Evolutionary conservation across 2,888 invertebrate species (phyloP), one percentile per base, ranked within the genome.

Genomic region (Troides helena): DNA sequence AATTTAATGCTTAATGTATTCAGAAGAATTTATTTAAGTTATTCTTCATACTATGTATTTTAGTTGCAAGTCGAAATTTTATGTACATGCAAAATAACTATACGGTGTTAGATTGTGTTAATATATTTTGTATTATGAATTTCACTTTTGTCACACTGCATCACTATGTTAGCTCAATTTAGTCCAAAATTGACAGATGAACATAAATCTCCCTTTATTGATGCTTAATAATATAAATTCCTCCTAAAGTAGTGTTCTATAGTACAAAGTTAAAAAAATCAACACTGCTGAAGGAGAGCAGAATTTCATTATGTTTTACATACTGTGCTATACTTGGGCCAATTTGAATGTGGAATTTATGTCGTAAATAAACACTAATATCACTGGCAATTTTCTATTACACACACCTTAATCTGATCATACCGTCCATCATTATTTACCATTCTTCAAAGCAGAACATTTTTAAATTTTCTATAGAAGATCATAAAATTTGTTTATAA

Each of bases 1-100:
- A 76, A 71, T 75, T 77, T 76, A 74, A 77, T 76, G 77, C 76
- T 74, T 75, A 78, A 77, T 78, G 75, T 78, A 78, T 78, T 80
- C 78, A 78, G 74, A 80, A 80, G 43, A 64, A 53, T 59, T 30
- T 36, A 39, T 56, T 50, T 57, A 61, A 67, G 64, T 67, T 67
- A 53, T 61, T 25, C 30, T 66, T 50, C 62, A 25, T 67, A 56
- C 25, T 53, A 56, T 63, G 8, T 53, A 56, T 53, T 53, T 59
- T 66, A 53, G 36, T 59, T 58, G 36, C 60, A 46, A 62, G 30
- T 46, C 64, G 60, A 67, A 64, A 63, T 67, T 63, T 36, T 60
- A 67, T 66, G 36, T 56, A 60, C n/a, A 23, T 39, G 39, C 68
- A 68, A 30, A 60, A 12, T 53, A 53, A 53, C 53, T 6, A 53